Base-by-base conservation (phyloP, 2,888 invertebrate species). In the Oscheius sp. region DNA sequence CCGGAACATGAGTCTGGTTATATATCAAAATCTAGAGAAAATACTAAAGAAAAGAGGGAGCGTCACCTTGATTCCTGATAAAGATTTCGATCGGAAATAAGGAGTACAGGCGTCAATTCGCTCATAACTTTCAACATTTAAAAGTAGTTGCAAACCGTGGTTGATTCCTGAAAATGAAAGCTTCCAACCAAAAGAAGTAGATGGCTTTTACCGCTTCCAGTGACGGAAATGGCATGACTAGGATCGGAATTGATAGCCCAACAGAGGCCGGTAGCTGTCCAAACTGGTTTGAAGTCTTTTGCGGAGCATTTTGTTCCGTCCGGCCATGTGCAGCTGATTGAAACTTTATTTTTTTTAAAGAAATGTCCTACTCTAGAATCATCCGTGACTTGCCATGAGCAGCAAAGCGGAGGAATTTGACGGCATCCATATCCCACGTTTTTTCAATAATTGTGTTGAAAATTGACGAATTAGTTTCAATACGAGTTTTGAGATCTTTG, bases 251-350 rank as follows among this genome's bases (percentile, higher is more conserved):
- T 84, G 55, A 84, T 84, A 2, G 84, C 84, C 84, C 84, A 84
- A 52, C 85, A 85, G n/a, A 86, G 74, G 1, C 85, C 85, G n/a
- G 82, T 86, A 63, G 84, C 73, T 3, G 85, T 85, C 85, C 85
- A 85, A 27, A 85, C 79, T 3, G 83, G 81, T 23, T 76, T 74
- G 69, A 85, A 85, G 63, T 84, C 83, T 3, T 69, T 55, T 3
- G 72, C 31, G 15, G 68, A 66, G 53, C 85, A 85, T 2, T 79
- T 65, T 6, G 82, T 84, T 2, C 85, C 85, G 57, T 85, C 83
- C 5, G 85, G 85, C 80, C 82, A 85, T 3, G 76, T 78, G 33
- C 81, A 81, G 48, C 80, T 80, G n/a, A n/a, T n/a, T n/a, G n/a
- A n/a, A n/a, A n/a, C n/a, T n/a, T n/a, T n/a, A n/a, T n/a, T n/a